Percentiles rank a stretch among this genome's conserved stretches.
phyloP scores from a whole-genome alignment of 1,140 invertebrate genomes.

The Neodiprion fabricii region DNA sequence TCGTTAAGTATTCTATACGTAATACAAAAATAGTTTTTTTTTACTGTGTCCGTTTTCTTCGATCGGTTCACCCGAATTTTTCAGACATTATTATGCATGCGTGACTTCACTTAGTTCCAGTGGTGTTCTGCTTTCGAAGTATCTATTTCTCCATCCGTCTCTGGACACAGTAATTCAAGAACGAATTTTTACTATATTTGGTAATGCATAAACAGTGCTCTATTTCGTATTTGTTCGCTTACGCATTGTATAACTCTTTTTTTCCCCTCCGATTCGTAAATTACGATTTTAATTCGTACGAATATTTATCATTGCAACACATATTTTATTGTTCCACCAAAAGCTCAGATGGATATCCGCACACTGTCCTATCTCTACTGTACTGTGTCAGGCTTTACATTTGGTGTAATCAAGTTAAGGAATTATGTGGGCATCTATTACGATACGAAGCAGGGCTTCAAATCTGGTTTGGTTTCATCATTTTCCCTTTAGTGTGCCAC shows the following conservation, averaged over 20 bases:
- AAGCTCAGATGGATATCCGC: neutral
- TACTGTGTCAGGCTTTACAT: conserved; percentile 7
- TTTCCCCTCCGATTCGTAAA: too few species aligned
- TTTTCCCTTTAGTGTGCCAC: neutral
- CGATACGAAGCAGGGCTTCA: conserved; percentile 53
- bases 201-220: neutral
- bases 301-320: too few species aligned
- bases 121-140: neutral
- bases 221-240: neutral
- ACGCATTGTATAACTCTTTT: neutral
- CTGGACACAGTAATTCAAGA: neutral
- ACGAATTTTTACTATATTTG: neutral
- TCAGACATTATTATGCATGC: too few species aligned
- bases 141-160: neutral
- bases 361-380: neutral
- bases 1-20: too few species aligned
- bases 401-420: conserved; percentile 55
- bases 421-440: conserved; percentile 53
- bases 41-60: too few species aligned
- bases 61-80: too few species aligned
- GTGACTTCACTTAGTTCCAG: neutral
- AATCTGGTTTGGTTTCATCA: conserved; percentile 40
- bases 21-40: too few species aligned
- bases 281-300: too few species aligned
- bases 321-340: neutral